These are phyloP conservation scores for Rambutsinella grinnellia DNA, from an alignment of 2,888 invertebrate species.

Conservation along the genomic window DNA sequence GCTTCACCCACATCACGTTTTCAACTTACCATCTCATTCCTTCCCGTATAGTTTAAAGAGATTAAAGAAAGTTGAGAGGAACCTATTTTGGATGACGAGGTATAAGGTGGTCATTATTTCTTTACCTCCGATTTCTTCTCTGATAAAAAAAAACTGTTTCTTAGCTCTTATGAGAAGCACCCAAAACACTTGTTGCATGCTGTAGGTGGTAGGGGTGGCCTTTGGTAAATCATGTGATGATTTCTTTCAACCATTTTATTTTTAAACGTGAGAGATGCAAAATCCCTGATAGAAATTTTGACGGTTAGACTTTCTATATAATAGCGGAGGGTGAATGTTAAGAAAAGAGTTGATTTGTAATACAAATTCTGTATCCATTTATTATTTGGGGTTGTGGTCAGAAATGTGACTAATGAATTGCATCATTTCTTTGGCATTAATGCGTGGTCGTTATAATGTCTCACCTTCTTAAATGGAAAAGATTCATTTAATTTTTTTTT, in stretches of 20 bases:
- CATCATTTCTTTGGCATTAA: no score
- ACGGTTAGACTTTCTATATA: no score
- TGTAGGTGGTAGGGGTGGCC: no score
- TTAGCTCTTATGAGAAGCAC: conserved; percentile 21
- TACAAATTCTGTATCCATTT: no score
- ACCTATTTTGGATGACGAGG: conserved; percentile 24
- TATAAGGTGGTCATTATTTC: conserved; percentile 42
- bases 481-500: conserved; percentile 27
- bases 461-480: neutral
- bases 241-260: no score
- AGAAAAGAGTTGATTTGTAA: no score
- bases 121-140: conserved; percentile 28
- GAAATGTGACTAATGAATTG: no score
- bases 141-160: conserved; percentile 39
- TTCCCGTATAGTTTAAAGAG: conserved; percentile 14
- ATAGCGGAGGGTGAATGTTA: no score
- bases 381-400: no score
- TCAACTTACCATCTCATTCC: neutral
- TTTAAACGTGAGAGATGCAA: no score
- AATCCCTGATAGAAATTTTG: no score
- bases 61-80: conserved; percentile 43
- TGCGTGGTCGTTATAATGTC: neutral
- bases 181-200: conserved; percentile 35
- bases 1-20: conserved; percentile 36
- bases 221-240: no score